A percentile compares a stretch with the other conserved stretches of the same genome.
Conservation (phyloP, 2,797 vertebrate genomes). For the Poecilia wingei region DNA sequence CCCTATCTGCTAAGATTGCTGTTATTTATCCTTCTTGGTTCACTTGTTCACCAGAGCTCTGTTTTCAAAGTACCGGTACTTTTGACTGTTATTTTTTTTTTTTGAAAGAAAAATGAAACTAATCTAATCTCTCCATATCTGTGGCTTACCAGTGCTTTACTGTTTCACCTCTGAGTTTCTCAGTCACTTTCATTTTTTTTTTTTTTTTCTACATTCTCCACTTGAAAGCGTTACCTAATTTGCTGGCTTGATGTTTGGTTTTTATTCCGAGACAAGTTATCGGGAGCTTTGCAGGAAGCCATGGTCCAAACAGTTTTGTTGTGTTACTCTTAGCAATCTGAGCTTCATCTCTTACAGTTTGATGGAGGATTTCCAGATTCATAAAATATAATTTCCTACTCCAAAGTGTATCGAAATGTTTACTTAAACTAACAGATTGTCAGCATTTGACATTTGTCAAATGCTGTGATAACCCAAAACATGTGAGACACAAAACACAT, state of each 20-base stretch:
- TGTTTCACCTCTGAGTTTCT: not conserved
- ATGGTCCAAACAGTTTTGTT: not conserved
- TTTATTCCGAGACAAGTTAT: not conserved
- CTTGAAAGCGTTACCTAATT: not conserved
- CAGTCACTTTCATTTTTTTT: not conserved
- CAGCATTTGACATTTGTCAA: not conserved
- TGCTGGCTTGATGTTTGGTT: not conserved
- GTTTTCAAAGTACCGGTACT: not conserved
- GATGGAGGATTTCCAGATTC: not conserved
- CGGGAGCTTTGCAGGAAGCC: not conserved
- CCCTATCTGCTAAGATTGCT: not conserved
- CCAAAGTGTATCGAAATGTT: not conserved
- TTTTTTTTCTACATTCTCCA: not conserved
- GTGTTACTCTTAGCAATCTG: not conserved
- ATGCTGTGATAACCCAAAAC: not conserved
- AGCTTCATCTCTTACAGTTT: not conserved
- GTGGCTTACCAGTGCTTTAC: not conserved
- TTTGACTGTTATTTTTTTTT: not conserved
- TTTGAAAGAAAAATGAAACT: not conserved
- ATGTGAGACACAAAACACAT: not conserved
- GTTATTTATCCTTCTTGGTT: not conserved
- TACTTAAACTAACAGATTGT: not conserved
- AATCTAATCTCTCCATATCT: not conserved
- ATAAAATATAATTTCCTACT: not conserved
- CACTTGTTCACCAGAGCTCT: not conserved